A percentile compares a stretch with the other conserved stretches of the same genome.
These are phyloP conservation scores for Anoplophora glabripennis DNA, from an alignment of 1,140 invertebrate genomes.

Conservation along the genomic window DNA sequence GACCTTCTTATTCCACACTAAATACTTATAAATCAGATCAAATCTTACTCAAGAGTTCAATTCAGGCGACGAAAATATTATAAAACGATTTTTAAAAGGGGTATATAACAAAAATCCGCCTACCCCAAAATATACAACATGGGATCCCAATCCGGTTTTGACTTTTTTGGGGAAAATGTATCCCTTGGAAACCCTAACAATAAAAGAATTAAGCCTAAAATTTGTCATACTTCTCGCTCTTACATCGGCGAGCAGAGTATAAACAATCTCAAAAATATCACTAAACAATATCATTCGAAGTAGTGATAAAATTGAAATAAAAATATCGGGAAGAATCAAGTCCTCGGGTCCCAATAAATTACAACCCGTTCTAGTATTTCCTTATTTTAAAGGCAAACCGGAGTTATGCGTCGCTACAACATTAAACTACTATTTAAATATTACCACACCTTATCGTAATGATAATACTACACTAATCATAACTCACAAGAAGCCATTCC, in stretches of 20 bases:
- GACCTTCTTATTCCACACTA: neutral
- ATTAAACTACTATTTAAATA: too few relatives aligned
- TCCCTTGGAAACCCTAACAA: neutral
- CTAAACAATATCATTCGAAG: neutral
- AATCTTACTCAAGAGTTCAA: neutral
- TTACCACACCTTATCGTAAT: too few relatives aligned
- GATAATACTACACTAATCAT: too few relatives aligned
- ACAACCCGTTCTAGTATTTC: too few relatives aligned
- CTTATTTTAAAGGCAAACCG: too few relatives aligned
- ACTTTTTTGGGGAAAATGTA: neutral
- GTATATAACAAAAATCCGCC: neutral
- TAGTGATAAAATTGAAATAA: too few relatives aligned
- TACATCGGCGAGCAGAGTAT: neutral
- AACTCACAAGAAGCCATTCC: too few relatives aligned
- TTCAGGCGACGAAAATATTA: neutral
- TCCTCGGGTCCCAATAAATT: too few relatives aligned
- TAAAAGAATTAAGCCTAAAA: neutral
- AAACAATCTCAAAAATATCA: conserved; percentile 1
- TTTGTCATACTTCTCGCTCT: neutral
- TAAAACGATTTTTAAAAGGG: conserved; percentile 3
- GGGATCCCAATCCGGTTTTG: neutral
- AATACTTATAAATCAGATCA: neutral
- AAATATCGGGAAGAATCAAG: too few relatives aligned
- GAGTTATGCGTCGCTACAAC: too few relatives aligned
- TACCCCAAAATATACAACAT: neutral